phyloP scores from a whole-genome alignment of 2,888 invertebrate genomes.

The Agrotis puta region DNA sequence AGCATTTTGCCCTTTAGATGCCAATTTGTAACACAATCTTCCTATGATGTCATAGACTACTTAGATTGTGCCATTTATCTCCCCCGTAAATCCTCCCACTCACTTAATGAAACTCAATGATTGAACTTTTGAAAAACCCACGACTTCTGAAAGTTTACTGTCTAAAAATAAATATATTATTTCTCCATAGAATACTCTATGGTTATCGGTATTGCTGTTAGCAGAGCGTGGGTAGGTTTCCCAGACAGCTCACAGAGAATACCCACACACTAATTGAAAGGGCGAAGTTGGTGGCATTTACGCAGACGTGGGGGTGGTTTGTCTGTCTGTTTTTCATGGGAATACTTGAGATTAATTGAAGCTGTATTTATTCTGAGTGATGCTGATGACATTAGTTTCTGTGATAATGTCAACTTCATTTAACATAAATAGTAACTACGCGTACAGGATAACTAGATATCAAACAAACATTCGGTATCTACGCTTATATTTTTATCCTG shows the following conservation, averaged over 20 bases:
- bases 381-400: slow-evolving; percentile 18
- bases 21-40: background rate
- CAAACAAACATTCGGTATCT: slow-evolving; percentile 21
- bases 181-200: slow-evolving; percentile 52
- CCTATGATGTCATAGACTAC: background rate
- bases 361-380: slow-evolving; percentile 37
- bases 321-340: slow-evolving; percentile 71
- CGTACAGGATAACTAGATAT: slow-evolving; percentile 12
- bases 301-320: slow-evolving; percentile 75
- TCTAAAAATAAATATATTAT: slow-evolving; percentile 70
- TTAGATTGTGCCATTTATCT: background rate
- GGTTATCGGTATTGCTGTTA: slow-evolving; percentile 66
- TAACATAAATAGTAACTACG: slow-evolving; percentile 4
- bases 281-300: slow-evolving; percentile 79
- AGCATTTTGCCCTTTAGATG: background rate
- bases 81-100: slow-evolving; percentile 32
- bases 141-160: slow-evolving; percentile 47
- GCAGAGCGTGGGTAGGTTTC: slow-evolving; percentile 68
- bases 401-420: slow-evolving; percentile 14
- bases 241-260: slow-evolving; percentile 69
- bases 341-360: slow-evolving; percentile 48
- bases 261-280: slow-evolving; percentile 78
- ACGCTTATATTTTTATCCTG: slow-evolving; percentile 28
- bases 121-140: slow-evolving; percentile 41
- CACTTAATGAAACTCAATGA: slow-evolving; percentile 12